Percentiles rank a stretch among this genome's conserved stretches.
Evolutionary conservation across 2,797 vertebrate species (phyloP).

Genomic region (Echiichthys vipera): DNA sequence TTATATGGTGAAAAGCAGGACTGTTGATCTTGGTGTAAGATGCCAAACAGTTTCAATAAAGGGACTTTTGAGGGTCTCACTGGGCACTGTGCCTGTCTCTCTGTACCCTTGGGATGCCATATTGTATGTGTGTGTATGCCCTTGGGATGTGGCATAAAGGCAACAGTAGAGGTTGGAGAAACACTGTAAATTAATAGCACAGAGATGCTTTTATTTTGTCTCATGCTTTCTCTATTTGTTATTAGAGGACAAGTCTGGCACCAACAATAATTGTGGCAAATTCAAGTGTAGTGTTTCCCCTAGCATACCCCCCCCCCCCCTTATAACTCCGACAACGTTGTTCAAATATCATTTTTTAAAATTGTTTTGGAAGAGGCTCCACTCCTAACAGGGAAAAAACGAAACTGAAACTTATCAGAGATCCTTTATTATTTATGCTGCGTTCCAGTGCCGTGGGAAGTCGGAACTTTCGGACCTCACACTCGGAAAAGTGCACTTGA

Average conservation of each 20-base stretch:
- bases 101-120: constrained; percentile 66
- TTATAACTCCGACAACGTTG: no score
- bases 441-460: no score
- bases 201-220: constrained; percentile 45
- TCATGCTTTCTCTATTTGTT: neutral
- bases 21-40: constrained; percentile 74
- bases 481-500: no score
- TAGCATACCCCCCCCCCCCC: no score
- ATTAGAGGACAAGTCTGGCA: neutral
- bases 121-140: constrained; percentile 30
- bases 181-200: constrained; percentile 44
- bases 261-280: neutral
- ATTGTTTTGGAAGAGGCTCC: no score
- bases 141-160: constrained; percentile 40
- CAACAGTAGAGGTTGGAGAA: constrained; percentile 36
- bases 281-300: no score
- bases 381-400: no score
- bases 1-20: constrained; percentile 66
- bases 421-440: no score
- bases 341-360: no score
- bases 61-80: constrained; percentile 77
- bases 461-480: no score
- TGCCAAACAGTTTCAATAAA: constrained; percentile 79
- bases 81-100: constrained; percentile 61
- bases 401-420: no score